Evolutionary conservation across 2,797 vertebrate genomes (phyloP).

Genomic region (Gymnodraco acuticeps): DNA sequence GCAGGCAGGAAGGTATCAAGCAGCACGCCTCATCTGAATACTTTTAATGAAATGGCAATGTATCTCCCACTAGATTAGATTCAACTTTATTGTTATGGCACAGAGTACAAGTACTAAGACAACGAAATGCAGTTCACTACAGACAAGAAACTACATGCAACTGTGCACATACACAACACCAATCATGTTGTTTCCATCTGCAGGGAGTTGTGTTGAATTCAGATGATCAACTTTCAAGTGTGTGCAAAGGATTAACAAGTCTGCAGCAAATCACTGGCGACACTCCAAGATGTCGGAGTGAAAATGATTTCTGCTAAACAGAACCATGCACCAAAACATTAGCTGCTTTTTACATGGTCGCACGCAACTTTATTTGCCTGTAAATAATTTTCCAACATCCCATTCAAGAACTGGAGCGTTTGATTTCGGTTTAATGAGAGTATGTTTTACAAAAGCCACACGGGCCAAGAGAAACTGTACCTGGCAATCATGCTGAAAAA

Average conservation of each 20-base stretch:
- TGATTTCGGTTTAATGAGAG: conserved; percentile 76
- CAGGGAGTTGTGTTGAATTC: conserved; percentile 57
- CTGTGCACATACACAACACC: conserved; percentile 8
- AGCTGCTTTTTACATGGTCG: conserved; percentile 52
- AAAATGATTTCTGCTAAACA: conserved; percentile 75
- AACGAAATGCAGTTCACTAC: too few species aligned
- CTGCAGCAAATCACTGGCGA: conserved; percentile 66
- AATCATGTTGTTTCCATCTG: conserved; percentile 16
- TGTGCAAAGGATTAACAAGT: conserved; percentile 60
- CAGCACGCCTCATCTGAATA: conserved; percentile 31
- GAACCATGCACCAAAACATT: conserved; percentile 64
- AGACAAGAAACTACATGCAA: conserved; percentile 1
- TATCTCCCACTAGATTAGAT: conserved; percentile 1
- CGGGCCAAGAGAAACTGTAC: conserved; percentile 78
- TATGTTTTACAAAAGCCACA: conserved; percentile 73
- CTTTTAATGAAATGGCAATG: conserved; percentile 41
- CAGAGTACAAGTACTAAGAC: too few species aligned
- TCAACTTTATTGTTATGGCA: too few species aligned
- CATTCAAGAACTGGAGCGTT: conserved; percentile 73
- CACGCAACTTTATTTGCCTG: conserved; percentile 81
- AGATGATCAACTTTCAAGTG: conserved; percentile 59
- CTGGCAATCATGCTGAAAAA: conserved; percentile 67
- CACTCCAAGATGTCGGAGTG: conserved; percentile 45
- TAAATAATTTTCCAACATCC: conserved; percentile 81
- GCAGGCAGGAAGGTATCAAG: conserved; percentile 52